These are phyloP conservation scores for Euclidia mi DNA, from an alignment of 2,888 invertebrate genomes.

Conservation along the genomic window DNA sequence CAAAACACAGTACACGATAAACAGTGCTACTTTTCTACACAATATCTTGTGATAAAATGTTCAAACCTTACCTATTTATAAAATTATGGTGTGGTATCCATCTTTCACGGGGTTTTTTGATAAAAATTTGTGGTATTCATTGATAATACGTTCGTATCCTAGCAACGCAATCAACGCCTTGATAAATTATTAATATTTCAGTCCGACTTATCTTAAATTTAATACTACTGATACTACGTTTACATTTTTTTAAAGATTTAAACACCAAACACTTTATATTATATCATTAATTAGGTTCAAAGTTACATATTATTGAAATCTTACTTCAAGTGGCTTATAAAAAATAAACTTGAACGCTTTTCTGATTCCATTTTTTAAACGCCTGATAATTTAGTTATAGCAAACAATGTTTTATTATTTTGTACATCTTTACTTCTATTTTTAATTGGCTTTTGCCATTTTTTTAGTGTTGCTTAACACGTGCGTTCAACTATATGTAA, in stretches of 20 bases:
- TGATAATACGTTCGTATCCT: conserved; percentile 71
- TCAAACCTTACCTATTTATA: conserved; percentile 53
- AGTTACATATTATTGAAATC: too few species aligned
- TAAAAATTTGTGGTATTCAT: conserved; percentile 52
- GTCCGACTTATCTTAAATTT: conserved; percentile 7
- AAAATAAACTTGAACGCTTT: neutral
- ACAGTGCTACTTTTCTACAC: conserved; percentile 1
- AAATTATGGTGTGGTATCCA: conserved; percentile 27
- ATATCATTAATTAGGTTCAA: neutral
- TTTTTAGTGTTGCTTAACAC: conserved; percentile 33
- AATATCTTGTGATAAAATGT: conserved; percentile 3
- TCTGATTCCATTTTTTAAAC: neutral
- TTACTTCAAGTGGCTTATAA: too few species aligned
- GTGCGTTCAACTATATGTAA: conserved; percentile 58
- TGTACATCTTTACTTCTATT: too few species aligned
- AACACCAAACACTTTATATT: too few species aligned
- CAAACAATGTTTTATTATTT: conserved; percentile 14
- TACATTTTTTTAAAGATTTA: too few species aligned
- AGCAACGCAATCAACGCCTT: conserved; percentile 79
- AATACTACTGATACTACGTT: neutral
- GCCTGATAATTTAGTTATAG: conserved; percentile 23
- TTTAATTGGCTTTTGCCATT: conserved; percentile 6
- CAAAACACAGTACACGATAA: conserved; percentile 42
- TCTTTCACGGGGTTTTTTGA: conserved; percentile 51
- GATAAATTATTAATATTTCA: conserved; percentile 17